A percentile compares a stretch with the other conserved stretches of the same genome.
phyloP scores from a whole-genome alignment of 2,113 vertebrate species.

The Rousettus leschenaultii region DNA sequence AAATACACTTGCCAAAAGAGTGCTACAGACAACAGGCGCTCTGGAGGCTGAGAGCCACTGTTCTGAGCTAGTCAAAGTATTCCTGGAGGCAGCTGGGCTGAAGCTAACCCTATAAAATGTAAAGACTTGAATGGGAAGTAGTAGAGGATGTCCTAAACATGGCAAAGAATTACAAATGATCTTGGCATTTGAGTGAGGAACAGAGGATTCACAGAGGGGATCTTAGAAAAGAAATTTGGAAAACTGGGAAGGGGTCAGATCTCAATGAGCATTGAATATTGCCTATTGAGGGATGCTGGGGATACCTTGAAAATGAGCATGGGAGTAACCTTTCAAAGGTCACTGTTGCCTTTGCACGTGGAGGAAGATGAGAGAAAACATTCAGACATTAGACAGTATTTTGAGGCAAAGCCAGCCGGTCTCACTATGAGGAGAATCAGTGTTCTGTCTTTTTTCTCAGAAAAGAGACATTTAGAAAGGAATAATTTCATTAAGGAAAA shows the following conservation, averaged over 20 bases:
- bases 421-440: not conserved
- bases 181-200: not conserved
- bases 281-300: not conserved
- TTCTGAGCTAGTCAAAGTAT: not conserved
- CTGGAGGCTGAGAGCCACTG: not conserved
- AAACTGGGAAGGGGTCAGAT: not conserved
- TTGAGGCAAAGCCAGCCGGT: not conserved
- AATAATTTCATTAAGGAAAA: slow-evolving; percentile 28
- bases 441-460: not conserved
- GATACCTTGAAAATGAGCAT: not conserved
- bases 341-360: not conserved
- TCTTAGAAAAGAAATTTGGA: not conserved
- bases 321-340: not conserved
- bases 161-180: not conserved
- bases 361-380: not conserved
- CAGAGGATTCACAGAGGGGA: not conserved
- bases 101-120: not conserved
- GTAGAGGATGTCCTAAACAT: not conserved
- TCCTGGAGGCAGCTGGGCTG: not conserved
- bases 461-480: not conserved
- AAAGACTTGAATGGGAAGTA: not conserved
- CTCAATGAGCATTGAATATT: not conserved
- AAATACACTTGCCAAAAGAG: not conserved
- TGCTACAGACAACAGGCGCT: not conserved
- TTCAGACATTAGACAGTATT: not conserved